Base-by-base conservation (phyloP, 2,797 vertebrate genomes). In the Eidolon dupreanum region DNA sequence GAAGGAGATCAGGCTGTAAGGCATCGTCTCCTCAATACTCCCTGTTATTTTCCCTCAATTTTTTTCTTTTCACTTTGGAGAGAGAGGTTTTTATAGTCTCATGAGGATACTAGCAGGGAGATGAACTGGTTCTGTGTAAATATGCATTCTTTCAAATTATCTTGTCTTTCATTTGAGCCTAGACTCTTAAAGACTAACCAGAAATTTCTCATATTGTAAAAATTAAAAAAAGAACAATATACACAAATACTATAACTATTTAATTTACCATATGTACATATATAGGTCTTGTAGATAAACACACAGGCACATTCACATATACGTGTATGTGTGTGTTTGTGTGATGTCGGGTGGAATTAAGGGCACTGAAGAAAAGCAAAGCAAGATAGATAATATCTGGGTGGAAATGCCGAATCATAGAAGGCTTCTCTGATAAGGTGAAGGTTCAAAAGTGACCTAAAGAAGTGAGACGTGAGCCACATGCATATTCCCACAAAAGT, bases 1-100 rank as follows among this genome's bases (percentile, higher is more conserved):
- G 2, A 6, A 28, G 8, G 20, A 46, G 0, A 19, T n/a, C 19
- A 71, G 1, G 1, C 3, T 16, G 1, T 5, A 28, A 68, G 31
- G 0, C 1, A 2, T 3, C 9, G 43, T 53, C 36, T 43, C 68
- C 26, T 6, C 38, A 24, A 15, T 2, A 8, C 4, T 31, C 1
- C 19, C 38, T 57, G 16, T 6, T 73, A 15, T 5, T 31, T 12
- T 74, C 10, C 11, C 1, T 17, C 17, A 5, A 43, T 6, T 11
- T 71, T 65, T 88, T 20, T 4, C 26, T 51, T 55, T 15, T 24
- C 8, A 12, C 0, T 13, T 13, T 68, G 59, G 33, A 49, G 1
- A 49, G 15, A 49, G 1, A 49, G 15, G n/a, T 49, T 20, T 77
- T 49, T 55, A 10, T 41, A 13, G 2, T 31, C 66, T 70, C 57